Percentiles rank a stretch among this genome's conserved stretches.
phyloP scores from a whole-genome alignment of 2,888 invertebrate genomes.

The Andrena marginata region DNA sequence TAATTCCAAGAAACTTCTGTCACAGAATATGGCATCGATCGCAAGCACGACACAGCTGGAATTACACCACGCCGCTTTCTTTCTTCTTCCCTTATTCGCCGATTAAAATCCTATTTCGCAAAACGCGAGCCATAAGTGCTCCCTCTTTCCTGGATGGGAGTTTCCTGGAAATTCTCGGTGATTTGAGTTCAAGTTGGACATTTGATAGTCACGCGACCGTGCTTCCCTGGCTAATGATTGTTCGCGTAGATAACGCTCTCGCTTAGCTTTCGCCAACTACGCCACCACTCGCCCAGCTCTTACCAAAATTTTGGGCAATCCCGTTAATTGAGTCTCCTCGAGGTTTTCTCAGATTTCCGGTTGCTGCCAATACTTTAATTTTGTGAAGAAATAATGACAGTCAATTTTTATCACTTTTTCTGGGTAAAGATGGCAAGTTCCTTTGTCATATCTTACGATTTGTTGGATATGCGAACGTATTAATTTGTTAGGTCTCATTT shows the following conservation, averaged over 20 bases:
- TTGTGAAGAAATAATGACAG: too few species aligned
- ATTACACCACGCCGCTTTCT: not conserved
- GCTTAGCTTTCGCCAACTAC: slow-evolving; percentile 43
- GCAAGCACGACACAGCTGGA: not conserved
- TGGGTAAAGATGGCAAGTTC: too few species aligned
- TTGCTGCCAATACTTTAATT: slow-evolving; percentile 18
- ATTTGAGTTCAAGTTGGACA: slow-evolving; percentile 50
- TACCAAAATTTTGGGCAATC: slow-evolving; percentile 49
- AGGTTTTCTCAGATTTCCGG: slow-evolving; percentile 41
- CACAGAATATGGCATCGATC: not conserved
- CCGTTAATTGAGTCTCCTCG: slow-evolving; percentile 55
- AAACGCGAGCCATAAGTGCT: slow-evolving; percentile 35
- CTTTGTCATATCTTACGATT: too few species aligned
- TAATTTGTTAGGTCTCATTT: too few species aligned
- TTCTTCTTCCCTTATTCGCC: slow-evolving; percentile 11
- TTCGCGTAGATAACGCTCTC: slow-evolving; percentile 39
- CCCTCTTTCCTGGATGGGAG: slow-evolving; percentile 19
- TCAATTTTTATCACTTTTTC: too few species aligned
- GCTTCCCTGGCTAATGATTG: slow-evolving; percentile 35
- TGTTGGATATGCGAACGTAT: too few species aligned
- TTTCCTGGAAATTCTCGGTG: slow-evolving; percentile 34
- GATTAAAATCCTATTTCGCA: slow-evolving; percentile 23
- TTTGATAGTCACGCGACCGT: slow-evolving; percentile 45
- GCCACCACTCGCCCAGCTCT: slow-evolving; percentile 13
- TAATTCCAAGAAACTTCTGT: not conserved